Evolutionary conservation across 2,888 invertebrate genomes (phyloP), one percentile per base, ranked within the genome.

Genomic region (Tenthredo scrophulariae): DNA sequence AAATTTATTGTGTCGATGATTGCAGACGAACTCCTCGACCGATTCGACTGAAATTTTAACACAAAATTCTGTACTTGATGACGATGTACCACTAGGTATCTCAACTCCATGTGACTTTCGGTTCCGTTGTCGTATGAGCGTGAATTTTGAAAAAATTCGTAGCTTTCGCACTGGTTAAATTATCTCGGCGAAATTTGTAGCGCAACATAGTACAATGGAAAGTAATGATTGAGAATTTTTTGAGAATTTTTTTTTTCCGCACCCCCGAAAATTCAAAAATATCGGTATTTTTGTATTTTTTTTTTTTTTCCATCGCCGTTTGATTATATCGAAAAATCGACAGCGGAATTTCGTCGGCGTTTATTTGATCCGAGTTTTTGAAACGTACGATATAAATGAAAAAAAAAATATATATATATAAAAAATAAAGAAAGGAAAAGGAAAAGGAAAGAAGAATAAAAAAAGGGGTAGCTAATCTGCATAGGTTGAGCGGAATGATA

Each of bases 401-500:
- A n/a, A 10, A 40, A 10, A 1, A 40, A 15, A 10, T 13, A 7
- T 10, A 2, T 26, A n/a, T 26, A 5, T 13, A 26, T 15, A 18
- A 18, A 74, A 22, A 46, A n/a, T 15, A n/a, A 4, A 33, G 5
- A 37, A 37, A 7, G 7, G 2, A 37, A 37, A 37, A 2, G 33
- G 33, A 7, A 37, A 7, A 37, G 18, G 10, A 77, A 18, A 29
- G 72, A 77, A 79, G 74, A 74, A 65, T 26, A 85, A 79, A 86
- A 86, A 86, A 82, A 86, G 87, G 87, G 88, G 88, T 88, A 85
- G 87, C 87, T 88, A 89, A 89, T 90, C 87, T 86, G 88, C 89
- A 89, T 89, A 87, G 86, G 88, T 88, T 87, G 88, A 89, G 87
- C 89, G 88, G 87, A 88, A 89, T 90, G 89, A 89, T 89, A 91